Base-by-base conservation (phyloP, 2,888 invertebrate genomes). In the Melinaea menophilus region DNA sequence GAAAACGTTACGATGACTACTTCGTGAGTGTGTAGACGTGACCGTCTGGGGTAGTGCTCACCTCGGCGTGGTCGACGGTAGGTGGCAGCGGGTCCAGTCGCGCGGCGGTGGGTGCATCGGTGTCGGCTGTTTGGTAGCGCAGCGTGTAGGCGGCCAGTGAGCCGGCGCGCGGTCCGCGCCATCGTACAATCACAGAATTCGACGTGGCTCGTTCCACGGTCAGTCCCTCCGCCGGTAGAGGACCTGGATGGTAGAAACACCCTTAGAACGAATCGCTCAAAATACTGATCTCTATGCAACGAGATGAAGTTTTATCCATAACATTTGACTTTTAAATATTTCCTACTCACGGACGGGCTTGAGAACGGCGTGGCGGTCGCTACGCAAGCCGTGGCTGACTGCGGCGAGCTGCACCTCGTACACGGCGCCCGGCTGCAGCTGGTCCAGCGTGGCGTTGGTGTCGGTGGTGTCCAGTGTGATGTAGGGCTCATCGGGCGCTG, bases 341-440 rank as follows among this genome's bases (percentile, higher is more conserved):
- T 7, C 37, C 5, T 45, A 68, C 68, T 95, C 91, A 97, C 97
- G 95, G 74, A 97, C 97, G 68, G 97, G 96, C 85, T 97, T 96
- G 79, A 95, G 95, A 77, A 97, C 95, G 73, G 95, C 94, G 82
- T 97, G 96, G 7, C 96, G 95, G 79, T 98, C 97, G 85, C 96
- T 96, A 73, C 93, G 92, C 58, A 97, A 88, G 12, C 87, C 91
- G 86, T 97, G 96, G 74, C 96, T 96, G 67, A 97, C 93, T 31
- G 98, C 98, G 75, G 95, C 96, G 60, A 98, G 94, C 87, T 96
- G 95, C 55, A 98, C 93, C 83, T 96, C 94, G 87, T 97, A 97
- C 62, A 96, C 96, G 60, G 97, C 97, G 60, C 98, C 98, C 22
- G 98, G 97, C 85, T 94, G 94, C 61, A 98, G 92, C 70, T 94